Conservation (phyloP, 2,888 invertebrate species). For the Drosophila colorata region DNA sequence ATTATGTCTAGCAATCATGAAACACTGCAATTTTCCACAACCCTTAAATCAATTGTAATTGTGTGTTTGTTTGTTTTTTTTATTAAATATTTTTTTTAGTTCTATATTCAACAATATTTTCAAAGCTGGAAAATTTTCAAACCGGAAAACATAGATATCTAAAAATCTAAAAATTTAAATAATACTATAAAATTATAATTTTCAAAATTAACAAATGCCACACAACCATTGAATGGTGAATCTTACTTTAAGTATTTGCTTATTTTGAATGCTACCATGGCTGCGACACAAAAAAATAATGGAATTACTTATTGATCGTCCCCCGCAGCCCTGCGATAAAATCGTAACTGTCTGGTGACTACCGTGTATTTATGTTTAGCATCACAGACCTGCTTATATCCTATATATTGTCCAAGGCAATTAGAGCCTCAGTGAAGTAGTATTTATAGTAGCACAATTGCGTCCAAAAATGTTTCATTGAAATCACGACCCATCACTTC, state of each 20-base stretch:
- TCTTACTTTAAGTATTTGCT: not conserved
- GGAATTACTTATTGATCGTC: not conserved
- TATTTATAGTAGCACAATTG: conserved; percentile 57
- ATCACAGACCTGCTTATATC: not conserved
- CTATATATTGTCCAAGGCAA: conserved; percentile 30
- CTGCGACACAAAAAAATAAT: not conserved
- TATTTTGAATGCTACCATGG: not conserved
- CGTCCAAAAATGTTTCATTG: conserved; percentile 11
- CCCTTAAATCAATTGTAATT: too few species aligned
- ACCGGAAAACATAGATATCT: too few species aligned
- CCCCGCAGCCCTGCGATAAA: conserved; percentile 6
- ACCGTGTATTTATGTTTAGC: conserved; percentile 39
- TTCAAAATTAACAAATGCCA: too few species aligned
- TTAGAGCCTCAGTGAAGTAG: conserved; percentile 37
- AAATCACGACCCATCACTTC: conserved; percentile 39
- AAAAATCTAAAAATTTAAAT: too few species aligned
- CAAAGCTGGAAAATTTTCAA: too few species aligned
- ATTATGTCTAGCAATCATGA: too few species aligned
- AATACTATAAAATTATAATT: too few species aligned
- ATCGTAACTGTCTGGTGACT: conserved; percentile 19
- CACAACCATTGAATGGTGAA: too few species aligned
- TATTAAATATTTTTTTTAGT: too few species aligned
- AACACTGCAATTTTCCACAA: too few species aligned
- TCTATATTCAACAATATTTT: too few species aligned
- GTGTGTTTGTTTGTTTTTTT: too few species aligned